phyloP scores from a whole-genome alignment of 2,888 invertebrate genomes.

The Aplocera efformata region DNA sequence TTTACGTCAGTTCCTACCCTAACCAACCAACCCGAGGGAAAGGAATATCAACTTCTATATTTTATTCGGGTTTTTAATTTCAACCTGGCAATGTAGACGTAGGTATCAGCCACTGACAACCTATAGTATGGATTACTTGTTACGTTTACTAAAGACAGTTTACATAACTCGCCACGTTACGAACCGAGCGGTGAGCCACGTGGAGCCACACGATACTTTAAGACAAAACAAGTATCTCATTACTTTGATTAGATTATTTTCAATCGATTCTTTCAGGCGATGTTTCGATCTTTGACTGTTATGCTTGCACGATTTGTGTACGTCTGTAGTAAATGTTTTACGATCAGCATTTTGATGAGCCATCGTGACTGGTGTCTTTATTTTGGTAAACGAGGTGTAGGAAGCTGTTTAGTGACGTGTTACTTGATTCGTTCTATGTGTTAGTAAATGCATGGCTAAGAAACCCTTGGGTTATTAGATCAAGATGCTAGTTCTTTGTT shows the following conservation, averaged over 20 bases:
- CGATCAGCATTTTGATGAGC: conserved; percentile 7
- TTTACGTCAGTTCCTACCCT: too few species aligned
- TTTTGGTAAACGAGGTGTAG: conserved; percentile 31
- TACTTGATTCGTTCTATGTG: conserved; percentile 11
- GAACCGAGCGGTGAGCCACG: conserved; percentile 47
- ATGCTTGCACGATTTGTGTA: conserved; percentile 10
- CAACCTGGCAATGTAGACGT: conserved; percentile 26
- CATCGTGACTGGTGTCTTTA: conserved; percentile 12
- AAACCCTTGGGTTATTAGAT: not conserved
- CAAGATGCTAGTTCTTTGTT: conserved; percentile 8
- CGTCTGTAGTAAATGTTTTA: not conserved
- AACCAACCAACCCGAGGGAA: too few species aligned
- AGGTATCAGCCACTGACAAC: not conserved
- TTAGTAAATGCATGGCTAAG: conserved; percentile 7
- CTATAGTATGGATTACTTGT: conserved; percentile 29
- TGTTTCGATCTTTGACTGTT: too few species aligned
- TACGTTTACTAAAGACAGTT: conserved; percentile 31
- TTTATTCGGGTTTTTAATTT: conserved; percentile 38
- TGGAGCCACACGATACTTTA: conserved; percentile 42
- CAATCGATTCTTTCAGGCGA: too few species aligned
- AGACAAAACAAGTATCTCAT: conserved; percentile 31
- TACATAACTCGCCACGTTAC: conserved; percentile 55
- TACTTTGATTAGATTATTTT: conserved; percentile 24
- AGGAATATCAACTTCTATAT: too few species aligned
- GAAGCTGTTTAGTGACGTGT: conserved; percentile 32